Conservation (phyloP, 2,888 invertebrate genomes). For the Apamea anceps region DNA sequence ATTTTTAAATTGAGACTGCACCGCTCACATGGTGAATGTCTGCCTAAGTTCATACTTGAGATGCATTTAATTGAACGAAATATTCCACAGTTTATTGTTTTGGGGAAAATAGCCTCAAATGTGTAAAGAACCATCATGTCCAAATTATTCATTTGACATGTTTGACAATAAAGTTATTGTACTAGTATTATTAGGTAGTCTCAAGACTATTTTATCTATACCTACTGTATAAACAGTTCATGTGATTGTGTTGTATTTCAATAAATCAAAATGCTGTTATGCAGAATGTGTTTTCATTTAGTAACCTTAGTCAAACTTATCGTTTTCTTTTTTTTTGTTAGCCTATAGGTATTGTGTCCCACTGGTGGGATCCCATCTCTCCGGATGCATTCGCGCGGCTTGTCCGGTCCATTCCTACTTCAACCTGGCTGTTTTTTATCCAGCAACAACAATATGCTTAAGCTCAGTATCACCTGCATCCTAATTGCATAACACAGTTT, state of each 20-base stretch:
- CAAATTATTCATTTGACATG: conserved; percentile 83
- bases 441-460: background rate
- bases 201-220: conserved; percentile 81
- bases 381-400: background rate
- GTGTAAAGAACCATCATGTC: conserved; percentile 71
- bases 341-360: background rate
- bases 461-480: background rate
- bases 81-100: conserved; percentile 53
- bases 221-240: conserved; percentile 81
- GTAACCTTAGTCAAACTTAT: background rate
- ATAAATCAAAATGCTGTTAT: conserved; percentile 86
- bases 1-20: conserved; percentile 46
- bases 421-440: background rate
- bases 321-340: background rate
- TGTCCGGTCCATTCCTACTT: background rate
- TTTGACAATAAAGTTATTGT: conserved; percentile 88
- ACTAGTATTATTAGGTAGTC: conserved; percentile 86
- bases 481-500: too few relatives aligned
- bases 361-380: background rate
- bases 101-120: conserved; percentile 50
- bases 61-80: conserved; percentile 59
- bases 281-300: conserved; percentile 61
- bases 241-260: conserved; percentile 88
- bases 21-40: conserved; percentile 26
- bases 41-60: conserved; percentile 50